Percentiles rank a stretch among this genome's conserved stretches.
phyloP scores from a whole-genome alignment of 2,797 vertebrate genomes.

The Enteromius argenteus region DNA sequence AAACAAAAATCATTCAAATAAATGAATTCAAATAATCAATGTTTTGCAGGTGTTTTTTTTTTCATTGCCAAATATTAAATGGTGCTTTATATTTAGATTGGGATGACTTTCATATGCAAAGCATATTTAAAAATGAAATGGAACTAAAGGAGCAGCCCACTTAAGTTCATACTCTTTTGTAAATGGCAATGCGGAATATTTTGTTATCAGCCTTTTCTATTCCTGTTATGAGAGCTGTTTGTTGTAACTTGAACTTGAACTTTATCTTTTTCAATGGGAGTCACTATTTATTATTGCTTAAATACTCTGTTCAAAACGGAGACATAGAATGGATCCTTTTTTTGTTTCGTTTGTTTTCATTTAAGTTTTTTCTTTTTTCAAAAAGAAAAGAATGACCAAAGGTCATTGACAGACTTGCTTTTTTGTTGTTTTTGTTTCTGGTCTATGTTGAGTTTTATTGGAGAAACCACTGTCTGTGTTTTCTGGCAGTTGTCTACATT shows the following conservation, averaged over 20 bases:
- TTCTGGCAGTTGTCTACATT: conserved; percentile 99
- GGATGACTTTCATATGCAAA: conserved; percentile 99
- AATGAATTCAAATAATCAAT: conserved; percentile 80
- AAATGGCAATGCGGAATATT: conserved; percentile 99
- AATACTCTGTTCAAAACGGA: conserved; percentile 98
- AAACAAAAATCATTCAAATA: conserved; percentile 73
- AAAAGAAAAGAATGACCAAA: conserved; percentile 88
- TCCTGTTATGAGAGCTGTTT: conserved; percentile 99
- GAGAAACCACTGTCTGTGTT: conserved; percentile 99
- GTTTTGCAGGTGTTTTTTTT: conserved; percentile 94
- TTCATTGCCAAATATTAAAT: conserved; percentile 99
- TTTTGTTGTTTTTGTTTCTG: conserved; percentile 96
- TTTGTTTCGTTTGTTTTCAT: conserved; percentile 76
- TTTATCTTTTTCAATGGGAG: conserved; percentile 99
- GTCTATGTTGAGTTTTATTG: conserved; percentile 99
- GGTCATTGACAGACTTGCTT: conserved; percentile 96
- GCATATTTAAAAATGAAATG: conserved; percentile 90
- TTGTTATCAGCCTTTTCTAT: conserved; percentile 99
- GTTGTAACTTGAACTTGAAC: conserved; percentile 99
- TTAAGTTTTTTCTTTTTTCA: conserved; percentile 76
- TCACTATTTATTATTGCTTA: conserved; percentile 99
- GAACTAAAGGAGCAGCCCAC: conserved; percentile 90
- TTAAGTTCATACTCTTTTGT: conserved; percentile 99
- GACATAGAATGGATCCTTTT: conserved; percentile 92
- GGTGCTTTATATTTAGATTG: conserved; percentile 99